Conservation (phyloP, 2,888 invertebrate species). For the Melipona beecheii region DNA sequence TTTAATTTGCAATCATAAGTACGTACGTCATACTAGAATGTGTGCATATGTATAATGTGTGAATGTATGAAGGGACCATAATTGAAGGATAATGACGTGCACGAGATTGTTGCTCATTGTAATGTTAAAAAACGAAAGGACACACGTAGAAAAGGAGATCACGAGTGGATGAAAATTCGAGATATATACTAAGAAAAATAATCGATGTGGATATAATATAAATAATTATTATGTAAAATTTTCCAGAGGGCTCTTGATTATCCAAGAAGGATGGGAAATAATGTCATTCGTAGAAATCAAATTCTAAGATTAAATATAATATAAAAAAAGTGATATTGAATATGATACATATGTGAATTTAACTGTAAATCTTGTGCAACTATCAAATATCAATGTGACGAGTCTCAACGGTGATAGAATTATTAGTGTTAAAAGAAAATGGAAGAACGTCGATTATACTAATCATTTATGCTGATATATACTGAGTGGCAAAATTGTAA, state of each 20-base stretch:
- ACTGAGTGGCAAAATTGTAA: too few relatives aligned
- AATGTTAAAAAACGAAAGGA: neutral
- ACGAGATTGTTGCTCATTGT: neutral
- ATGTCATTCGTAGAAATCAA: neutral
- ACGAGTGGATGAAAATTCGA: neutral
- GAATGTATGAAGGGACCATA: slow-evolving; percentile 53
- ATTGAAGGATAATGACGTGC: neutral
- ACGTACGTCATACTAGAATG: slow-evolving; percentile 48
- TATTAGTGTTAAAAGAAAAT: neutral
- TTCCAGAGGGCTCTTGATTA: slow-evolving; percentile 1
- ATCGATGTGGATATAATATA: neutral
- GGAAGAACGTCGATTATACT: neutral
- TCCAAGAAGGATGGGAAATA: slow-evolving; percentile 33
- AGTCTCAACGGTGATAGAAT: neutral
- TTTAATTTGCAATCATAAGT: slow-evolving; percentile 28
- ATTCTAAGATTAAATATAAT: neutral
- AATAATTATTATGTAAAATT: neutral
- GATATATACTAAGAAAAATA: neutral
- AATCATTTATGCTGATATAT: neutral
- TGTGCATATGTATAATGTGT: slow-evolving; percentile 55
- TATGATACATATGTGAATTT: neutral
- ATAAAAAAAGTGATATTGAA: too few relatives aligned
- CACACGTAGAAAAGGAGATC: neutral
- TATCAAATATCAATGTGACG: neutral
- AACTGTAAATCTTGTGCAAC: neutral